Evolutionary conservation across 2,113 vertebrate species (phyloP).

Genomic region (Zapornia atra): DNA sequence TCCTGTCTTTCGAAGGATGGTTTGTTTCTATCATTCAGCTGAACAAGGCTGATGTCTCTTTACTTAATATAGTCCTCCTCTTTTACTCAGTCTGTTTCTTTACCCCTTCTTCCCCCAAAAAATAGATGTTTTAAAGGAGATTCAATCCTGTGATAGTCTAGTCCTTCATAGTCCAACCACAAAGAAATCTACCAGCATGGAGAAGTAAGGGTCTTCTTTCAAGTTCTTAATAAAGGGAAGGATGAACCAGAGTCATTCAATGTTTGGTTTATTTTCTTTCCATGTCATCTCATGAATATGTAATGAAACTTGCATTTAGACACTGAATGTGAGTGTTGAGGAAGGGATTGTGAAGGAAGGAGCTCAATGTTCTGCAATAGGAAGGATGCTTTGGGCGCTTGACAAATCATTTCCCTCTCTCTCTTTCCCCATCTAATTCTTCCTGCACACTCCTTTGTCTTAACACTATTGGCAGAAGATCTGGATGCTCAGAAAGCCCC

Average conservation of each 20-base stretch:
- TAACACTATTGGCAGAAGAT: background rate
- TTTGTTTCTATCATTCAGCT: background rate
- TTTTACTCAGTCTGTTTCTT: background rate
- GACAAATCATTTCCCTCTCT: background rate
- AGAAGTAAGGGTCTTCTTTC: background rate
- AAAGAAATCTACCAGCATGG: background rate
- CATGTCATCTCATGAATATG: background rate
- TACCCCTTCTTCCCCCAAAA: background rate
- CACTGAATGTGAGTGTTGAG: background rate
- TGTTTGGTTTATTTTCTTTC: background rate
- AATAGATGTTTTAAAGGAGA: background rate
- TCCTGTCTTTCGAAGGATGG: background rate
- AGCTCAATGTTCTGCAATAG: background rate
- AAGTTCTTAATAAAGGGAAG: background rate
- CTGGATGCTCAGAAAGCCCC: background rate
- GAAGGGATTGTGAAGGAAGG: background rate
- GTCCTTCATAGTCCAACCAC: accelerated
- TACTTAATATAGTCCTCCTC: background rate
- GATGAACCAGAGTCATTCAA: background rate
- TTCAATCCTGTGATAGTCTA: background rate
- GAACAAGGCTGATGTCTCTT: background rate
- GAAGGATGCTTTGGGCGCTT: background rate
- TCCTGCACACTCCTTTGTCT: background rate
- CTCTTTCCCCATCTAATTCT: accelerated
- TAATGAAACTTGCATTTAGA: background rate